Evolutionary conservation across 2,797 vertebrate species (phyloP).

Genomic region (Micromesistius poutassou): DNA sequence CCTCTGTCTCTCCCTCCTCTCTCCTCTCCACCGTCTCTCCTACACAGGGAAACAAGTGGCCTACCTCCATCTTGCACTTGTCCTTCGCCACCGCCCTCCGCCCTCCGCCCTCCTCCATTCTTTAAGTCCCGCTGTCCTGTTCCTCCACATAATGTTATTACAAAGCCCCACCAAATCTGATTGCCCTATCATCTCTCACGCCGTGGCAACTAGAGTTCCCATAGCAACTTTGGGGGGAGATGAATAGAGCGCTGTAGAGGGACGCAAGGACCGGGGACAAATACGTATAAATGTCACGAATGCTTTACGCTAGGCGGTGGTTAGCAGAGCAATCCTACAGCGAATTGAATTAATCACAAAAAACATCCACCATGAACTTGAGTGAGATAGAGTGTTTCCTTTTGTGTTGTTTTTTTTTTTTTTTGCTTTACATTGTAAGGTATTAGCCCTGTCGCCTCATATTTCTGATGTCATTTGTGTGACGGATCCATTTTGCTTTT

Average conservation of each 20-base stretch:
- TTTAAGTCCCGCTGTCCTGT: conserved; percentile 13
- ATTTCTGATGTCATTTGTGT: too few species aligned
- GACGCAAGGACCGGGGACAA: conserved; percentile 17
- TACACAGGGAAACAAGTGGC: conserved; percentile 4
- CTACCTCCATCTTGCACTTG: conserved; percentile 12
- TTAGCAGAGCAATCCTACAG: neutral
- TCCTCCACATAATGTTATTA: conserved; percentile 52
- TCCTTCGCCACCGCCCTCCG: too few species aligned
- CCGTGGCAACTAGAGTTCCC: conserved; percentile 53
- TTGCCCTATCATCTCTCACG: conserved; percentile 48
- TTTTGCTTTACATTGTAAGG: too few species aligned
- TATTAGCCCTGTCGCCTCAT: neutral
- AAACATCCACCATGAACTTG: neutral
- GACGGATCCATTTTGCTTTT: too few species aligned
- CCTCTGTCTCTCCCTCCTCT: neutral
- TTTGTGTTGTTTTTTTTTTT: neutral
- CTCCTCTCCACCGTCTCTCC: conserved; percentile 12
- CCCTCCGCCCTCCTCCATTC: conserved; percentile 15
- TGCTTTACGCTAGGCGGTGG: conserved; percentile 8
- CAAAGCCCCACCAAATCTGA: conserved; percentile 49
- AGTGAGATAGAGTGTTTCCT: neutral
- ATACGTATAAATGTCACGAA: conserved; percentile 21
- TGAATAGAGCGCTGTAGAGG: conserved; percentile 24
- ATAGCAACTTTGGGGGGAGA: conserved; percentile 57
- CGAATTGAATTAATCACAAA: neutral